A percentile compares a stretch with the other conserved stretches of the same genome.
phyloP scores from a whole-genome alignment of 2,888 invertebrate species.

The Oegoconia quadripuncta region DNA sequence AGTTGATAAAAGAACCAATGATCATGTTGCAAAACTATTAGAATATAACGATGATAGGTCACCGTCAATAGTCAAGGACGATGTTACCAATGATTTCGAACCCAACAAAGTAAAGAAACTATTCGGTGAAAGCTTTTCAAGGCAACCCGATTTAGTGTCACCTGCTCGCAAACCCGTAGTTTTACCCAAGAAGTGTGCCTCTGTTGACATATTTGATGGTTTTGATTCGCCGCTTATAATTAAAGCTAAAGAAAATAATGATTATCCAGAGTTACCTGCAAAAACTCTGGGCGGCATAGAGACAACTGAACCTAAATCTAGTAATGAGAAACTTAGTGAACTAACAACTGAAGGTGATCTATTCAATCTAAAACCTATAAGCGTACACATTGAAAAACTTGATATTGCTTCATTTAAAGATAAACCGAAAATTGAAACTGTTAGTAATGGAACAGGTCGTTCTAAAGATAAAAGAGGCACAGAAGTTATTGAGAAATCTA shows the following conservation, averaged over 20 bases:
- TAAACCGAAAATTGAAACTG: background rate
- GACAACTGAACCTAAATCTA: no score
- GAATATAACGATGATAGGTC: slow-evolving; percentile 48
- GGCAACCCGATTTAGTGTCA: slow-evolving; percentile 32
- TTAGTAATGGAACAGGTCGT: background rate
- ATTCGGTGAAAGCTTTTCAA: slow-evolving; percentile 50
- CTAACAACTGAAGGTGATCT: background rate
- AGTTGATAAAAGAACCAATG: no score
- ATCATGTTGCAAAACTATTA: no score
- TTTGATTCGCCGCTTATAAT: slow-evolving; percentile 7
- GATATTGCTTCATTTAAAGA: background rate
- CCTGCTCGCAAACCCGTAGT: slow-evolving; percentile 32
- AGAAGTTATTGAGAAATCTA: background rate
- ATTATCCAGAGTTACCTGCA: background rate
- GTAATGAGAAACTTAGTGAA: no score
- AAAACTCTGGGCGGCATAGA: background rate
- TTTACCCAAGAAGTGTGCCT: slow-evolving; percentile 34
- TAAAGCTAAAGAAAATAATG: slow-evolving; percentile 23
- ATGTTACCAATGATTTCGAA: slow-evolving; percentile 35
- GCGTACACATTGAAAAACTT: no score
- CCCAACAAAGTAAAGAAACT: slow-evolving; percentile 52
- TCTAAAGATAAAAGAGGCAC: no score
- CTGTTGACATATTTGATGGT: slow-evolving; percentile 3
- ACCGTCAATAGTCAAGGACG: slow-evolving; percentile 56
- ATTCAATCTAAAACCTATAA: no score